A percentile compares a stretch with the other conserved stretches of the same genome.
phyloP scores from a whole-genome alignment of 2,113 vertebrate species.

The Hemibagrus wyckioides region DNA sequence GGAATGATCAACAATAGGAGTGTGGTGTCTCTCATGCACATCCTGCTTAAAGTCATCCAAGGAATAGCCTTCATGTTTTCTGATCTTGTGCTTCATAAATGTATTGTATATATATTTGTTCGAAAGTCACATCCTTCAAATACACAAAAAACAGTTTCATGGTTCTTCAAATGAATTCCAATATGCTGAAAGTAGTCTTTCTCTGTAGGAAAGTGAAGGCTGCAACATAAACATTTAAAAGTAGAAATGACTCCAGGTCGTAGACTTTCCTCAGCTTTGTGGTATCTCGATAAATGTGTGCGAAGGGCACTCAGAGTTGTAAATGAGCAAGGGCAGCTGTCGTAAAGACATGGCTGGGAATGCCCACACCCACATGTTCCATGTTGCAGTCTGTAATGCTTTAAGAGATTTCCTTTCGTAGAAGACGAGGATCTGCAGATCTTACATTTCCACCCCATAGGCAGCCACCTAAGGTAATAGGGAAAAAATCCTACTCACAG shows the following conservation, averaged over 20 bases:
- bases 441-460: too few relatives aligned
- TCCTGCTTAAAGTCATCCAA: not conserved
- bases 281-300: constrained; percentile 7
- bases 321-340: not conserved
- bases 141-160: not conserved
- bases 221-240: not conserved
- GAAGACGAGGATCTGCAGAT: too few relatives aligned
- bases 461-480: too few relatives aligned
- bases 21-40: not conserved
- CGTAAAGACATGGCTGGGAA: not conserved
- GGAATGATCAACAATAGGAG: not conserved
- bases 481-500: too few relatives aligned
- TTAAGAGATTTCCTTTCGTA: too few relatives aligned
- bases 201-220: not conserved
- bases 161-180: not conserved
- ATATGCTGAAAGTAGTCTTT: not conserved
- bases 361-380: not conserved
- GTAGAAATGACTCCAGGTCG: not conserved
- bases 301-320: not conserved
- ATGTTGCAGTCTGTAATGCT: too few relatives aligned
- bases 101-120: not conserved
- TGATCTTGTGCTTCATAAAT: not conserved
- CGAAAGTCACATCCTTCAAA: not conserved
- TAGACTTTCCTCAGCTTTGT: not conserved
- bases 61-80: not conserved